These are phyloP conservation scores for Thamnophis elegans DNA, from an alignment of 2,797 vertebrate genomes.

Conservation along the genomic window DNA sequence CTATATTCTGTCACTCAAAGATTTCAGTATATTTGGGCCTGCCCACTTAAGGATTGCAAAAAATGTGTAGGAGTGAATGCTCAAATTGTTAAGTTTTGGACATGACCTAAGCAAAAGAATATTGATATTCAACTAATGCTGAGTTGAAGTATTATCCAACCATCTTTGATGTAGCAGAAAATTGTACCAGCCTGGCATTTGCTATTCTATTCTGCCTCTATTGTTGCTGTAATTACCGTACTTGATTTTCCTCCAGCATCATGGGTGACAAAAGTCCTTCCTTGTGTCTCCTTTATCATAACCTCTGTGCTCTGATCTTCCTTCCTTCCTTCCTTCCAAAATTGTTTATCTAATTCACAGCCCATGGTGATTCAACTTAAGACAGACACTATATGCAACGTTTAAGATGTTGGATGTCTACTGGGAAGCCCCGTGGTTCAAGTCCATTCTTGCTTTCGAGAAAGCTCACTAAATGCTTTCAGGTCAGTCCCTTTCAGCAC, in stretches of 20 bases:
- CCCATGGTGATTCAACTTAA: neutral
- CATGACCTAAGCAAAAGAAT: neutral
- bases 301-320: neutral
- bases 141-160: neutral
- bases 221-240: neutral
- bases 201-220: neutral
- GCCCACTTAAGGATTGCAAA: neutral
- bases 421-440: neutral
- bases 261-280: neutral
- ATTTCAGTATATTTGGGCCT: neutral
- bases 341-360: neutral
- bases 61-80: neutral
- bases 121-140: neutral
- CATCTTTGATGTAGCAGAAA: neutral
- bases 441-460: neutral
- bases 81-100: neutral
- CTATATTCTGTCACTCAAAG: neutral
- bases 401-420: neutral
- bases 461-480: neutral
- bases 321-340: neutral
- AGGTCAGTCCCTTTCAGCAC: neutral
- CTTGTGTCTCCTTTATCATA: neutral
- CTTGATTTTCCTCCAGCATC: neutral
- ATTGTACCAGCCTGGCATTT: neutral
- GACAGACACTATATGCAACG: neutral